A percentile compares a stretch with the other conserved stretches of the same genome.
Conservation (phyloP, 2,888 invertebrate species). For the Aleiodes leptofemur region DNA sequence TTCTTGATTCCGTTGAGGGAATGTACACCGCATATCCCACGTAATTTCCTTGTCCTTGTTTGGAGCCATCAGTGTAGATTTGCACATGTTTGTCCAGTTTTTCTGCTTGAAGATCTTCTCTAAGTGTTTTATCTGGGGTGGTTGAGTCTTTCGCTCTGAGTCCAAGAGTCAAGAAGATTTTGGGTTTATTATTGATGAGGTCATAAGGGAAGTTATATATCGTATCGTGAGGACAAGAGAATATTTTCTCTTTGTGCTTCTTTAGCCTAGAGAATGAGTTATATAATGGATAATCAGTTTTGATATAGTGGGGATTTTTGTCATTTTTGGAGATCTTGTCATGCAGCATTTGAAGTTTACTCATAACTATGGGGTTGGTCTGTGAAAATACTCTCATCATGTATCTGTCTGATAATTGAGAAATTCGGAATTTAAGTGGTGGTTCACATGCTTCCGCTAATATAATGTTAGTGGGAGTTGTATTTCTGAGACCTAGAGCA, state of each 20-base stretch:
- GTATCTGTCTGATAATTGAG: too few species aligned
- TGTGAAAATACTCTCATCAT: too few species aligned
- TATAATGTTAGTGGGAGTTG: conserved; percentile 38
- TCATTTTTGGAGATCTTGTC: neutral
- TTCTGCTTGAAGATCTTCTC: too few species aligned
- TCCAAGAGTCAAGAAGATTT: neutral
- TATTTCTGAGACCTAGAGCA: conserved; percentile 23
- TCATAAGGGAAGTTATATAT: neutral
- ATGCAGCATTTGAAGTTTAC: neutral
- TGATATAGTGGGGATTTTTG: neutral
- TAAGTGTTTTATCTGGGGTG: too few species aligned
- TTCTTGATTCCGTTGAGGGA: neutral
- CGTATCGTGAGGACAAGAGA: too few species aligned
- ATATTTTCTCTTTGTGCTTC: too few species aligned
- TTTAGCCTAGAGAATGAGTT: too few species aligned
- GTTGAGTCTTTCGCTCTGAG: neutral
- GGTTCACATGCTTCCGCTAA: conserved; percentile 31
- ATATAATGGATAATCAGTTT: neutral
- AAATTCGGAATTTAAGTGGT: too few species aligned
- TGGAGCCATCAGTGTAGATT: too few species aligned
- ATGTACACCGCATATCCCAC: too few species aligned
- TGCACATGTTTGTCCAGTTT: too few species aligned
- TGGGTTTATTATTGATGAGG: neutral
- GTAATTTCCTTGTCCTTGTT: too few species aligned
- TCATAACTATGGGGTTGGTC: neutral